Evolutionary conservation across 1,140 invertebrate species (phyloP), one percentile per base, ranked within the genome.

Genomic region (Coptotermes formosanus): DNA sequence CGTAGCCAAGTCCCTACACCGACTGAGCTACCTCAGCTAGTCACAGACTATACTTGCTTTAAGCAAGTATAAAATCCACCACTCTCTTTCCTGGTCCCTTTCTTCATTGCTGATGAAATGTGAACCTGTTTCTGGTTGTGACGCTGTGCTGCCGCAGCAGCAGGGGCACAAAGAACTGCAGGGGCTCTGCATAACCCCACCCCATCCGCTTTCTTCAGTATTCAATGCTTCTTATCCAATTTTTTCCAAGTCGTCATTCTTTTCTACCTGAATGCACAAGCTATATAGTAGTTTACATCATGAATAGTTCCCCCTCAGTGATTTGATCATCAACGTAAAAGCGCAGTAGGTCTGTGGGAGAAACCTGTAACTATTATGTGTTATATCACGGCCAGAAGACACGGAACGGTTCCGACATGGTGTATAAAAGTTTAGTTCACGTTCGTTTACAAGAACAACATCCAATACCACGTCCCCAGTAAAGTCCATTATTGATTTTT

Each of bases 221-320:
- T 75, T 30, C 6, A 30, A 30, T 12, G 25, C 64, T 75, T 75
- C n/a, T 75, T 55, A 55, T 55, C 52, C 14, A 9, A 19, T 21
- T 55, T 55, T 75, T 75, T 25, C n/a, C 64, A 30, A 25, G 64
- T 14, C n/a, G 25, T 75, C 64, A 8, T n/a, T 64, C 25, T 14
- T 55, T 75, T 75, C 64, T 75, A 75, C 64, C 64, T 75, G 64
- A 25, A 75, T 75, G 64, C 64, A 75, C 16, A 30, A 75, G n/a
- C n/a, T 75, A 30, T 75, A 75, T 75, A 30, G 64, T 2, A 75
- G 64, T 14, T 75, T 75, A 8, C 64, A 75, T 75, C 64, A 30
- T 11, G 25, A 75, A 75, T 25, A 75, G n/a, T 30, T 75, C 25
- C 64, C 59, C n/a, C 64, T 30, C 64, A 30, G n/a, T 75, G n/a